Conservation (phyloP, 2,797 vertebrate species). For the Propithecus perrieri region DNA sequence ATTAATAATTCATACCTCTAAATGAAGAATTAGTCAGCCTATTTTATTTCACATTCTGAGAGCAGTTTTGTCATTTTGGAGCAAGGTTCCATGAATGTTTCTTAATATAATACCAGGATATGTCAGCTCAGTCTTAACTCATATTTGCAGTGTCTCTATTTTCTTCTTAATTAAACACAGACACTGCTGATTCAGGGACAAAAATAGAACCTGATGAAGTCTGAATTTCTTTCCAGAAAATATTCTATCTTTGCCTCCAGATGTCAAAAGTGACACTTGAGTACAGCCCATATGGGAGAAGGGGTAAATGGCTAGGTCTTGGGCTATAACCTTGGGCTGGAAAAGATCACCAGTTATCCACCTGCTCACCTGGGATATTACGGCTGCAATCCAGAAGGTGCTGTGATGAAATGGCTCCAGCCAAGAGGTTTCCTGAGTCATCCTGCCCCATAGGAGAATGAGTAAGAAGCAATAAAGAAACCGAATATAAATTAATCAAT, state of each 20-base stretch:
- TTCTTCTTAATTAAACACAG: constrained; percentile 74
- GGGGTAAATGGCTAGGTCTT: background rate
- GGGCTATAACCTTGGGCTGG: background rate
- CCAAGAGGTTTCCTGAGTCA: background rate
- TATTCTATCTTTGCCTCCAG: constrained; percentile 64
- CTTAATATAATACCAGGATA: constrained; percentile 69
- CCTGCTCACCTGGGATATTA: background rate
- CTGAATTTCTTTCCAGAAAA: constrained; percentile 70
- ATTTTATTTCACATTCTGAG: constrained; percentile 57
- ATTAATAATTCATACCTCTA: constrained; percentile 64
- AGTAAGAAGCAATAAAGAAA: background rate
- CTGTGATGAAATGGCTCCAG: background rate
- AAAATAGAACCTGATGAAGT: constrained; percentile 70
- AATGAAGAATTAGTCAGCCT: constrained; percentile 66
- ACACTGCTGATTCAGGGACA: constrained; percentile 55
- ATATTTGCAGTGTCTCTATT: constrained; percentile 66
- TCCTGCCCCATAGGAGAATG: background rate
- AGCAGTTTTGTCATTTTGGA: constrained; percentile 65
- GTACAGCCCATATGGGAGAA: background rate
- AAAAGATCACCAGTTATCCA: background rate
- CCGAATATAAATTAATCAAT: background rate
- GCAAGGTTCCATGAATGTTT: constrained; percentile 51
- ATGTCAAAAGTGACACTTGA: constrained; percentile 63
- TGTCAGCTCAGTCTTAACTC: constrained; percentile 60
- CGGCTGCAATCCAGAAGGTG: background rate